Conservation (phyloP, 2,113 vertebrate species). For the Zosterops japonicus region DNA sequence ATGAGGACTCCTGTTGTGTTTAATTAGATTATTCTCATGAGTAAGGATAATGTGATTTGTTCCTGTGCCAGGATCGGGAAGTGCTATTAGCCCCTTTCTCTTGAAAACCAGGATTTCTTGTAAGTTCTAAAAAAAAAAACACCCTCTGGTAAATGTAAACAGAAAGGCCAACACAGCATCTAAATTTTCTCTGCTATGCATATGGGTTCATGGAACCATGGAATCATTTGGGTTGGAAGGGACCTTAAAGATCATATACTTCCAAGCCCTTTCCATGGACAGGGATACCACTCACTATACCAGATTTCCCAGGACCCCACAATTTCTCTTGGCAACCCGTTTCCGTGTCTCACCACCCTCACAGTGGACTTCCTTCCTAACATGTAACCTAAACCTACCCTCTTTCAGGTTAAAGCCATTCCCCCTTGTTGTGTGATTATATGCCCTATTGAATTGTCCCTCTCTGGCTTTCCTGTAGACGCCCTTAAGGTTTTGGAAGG, state of each 20-base stretch:
- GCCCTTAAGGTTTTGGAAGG: background rate
- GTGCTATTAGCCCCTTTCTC: constrained; percentile 27
- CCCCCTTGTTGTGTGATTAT: background rate
- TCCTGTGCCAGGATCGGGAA: constrained; percentile 30
- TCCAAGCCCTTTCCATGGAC: background rate
- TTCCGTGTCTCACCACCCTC: background rate
- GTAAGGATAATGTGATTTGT: constrained; percentile 51
- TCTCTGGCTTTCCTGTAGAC: background rate
- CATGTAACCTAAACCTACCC: background rate
- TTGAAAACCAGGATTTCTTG: background rate
- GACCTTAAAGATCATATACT: background rate
- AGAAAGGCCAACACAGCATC: background rate
- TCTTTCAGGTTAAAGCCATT: background rate
- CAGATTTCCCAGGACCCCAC: background rate
- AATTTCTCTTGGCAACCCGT: background rate
- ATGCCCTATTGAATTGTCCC: background rate
- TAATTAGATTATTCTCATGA: constrained; percentile 59
- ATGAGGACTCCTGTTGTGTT: constrained; percentile 47
- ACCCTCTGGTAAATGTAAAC: background rate
- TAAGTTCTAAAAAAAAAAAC: background rate
- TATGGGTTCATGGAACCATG: background rate
- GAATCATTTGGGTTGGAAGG: background rate
- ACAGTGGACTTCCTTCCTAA: background rate
- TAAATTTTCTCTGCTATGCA: background rate
- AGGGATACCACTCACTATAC: background rate